Base-by-base conservation (phyloP, 2,113 vertebrate genomes). In the Perca schrenkii region DNA sequence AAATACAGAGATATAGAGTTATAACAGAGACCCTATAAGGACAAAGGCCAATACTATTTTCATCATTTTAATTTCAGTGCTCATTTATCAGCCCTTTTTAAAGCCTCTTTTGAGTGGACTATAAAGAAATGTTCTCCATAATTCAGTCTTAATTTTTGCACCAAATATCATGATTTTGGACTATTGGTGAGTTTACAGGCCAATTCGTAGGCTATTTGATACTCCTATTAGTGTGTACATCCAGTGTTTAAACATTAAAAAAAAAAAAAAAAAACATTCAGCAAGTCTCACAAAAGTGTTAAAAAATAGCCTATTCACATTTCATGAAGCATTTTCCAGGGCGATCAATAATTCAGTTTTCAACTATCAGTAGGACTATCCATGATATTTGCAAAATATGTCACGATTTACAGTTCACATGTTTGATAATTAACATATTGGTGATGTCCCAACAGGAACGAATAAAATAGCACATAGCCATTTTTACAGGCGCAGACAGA, bases 1-100 rank as follows among this genome's bases (percentile, higher is more conserved):
- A 98, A 98, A 97, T 98, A 99, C 96, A 90, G 96, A 96, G 95
- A 97, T 96, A 97, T 97, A 93, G 88, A 98, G 93, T 96, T 97
- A 93, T 94, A 97, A 97, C 97, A 98, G 93, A 97, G 96, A 97
- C 97, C 97, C 96, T 93, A 95, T 93, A 95, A 89, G 95, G 96
- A 97, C 95, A 96, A 95, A 97, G 96, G 95, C 95, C 91, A 97
- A 97, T 95, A 95, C 67, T 87, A 92, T 95, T 96, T 96, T 95
- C 92, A 95, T 96, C 96, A 94, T 96, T 96, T 96, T 95, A 95
- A 95, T 96, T 89, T 97, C 96, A 96, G 97, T 95, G 90, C 94
- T 95, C 90, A 93, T 91, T 84, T 89, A 54, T 82, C 93, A 95
- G 90, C 92, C 92, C 92, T 94, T 95, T 86, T 53, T 47, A 88